Percentiles rank a stretch among this genome's conserved stretches.
Evolutionary conservation across 2,113 vertebrate genomes (phyloP).

Genomic region (Atrichornis clamosus): DNA sequence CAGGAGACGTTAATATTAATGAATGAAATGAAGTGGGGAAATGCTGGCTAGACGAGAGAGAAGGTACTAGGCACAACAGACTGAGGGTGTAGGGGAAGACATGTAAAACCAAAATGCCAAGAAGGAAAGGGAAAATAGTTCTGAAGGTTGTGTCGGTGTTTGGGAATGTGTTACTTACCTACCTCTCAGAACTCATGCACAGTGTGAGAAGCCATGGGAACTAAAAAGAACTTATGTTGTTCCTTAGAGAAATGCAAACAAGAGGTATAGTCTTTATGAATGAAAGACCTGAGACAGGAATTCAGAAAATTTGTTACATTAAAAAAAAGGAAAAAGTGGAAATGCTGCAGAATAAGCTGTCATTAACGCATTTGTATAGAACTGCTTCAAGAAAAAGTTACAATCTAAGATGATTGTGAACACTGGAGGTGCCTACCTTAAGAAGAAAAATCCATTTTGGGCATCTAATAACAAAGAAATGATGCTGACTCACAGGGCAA

Average conservation of each 20-base stretch:
- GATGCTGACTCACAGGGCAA: background rate
- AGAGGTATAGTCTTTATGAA: background rate
- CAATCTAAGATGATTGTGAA: background rate
- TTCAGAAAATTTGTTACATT: background rate
- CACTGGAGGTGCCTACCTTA: background rate
- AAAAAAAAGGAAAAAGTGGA: background rate
- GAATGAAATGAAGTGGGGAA: background rate
- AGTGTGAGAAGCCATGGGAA: background rate
- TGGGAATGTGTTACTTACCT: background rate
- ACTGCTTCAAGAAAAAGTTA: background rate
- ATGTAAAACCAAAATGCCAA: background rate
- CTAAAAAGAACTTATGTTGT: background rate
- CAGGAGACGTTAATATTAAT: background rate
- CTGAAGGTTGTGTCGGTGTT: background rate
- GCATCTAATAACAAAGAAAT: background rate
- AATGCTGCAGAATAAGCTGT: background rate
- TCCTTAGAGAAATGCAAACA: background rate
- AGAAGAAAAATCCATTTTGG: background rate
- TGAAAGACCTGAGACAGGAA: background rate
- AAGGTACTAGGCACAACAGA: background rate
- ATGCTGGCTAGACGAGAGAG: background rate
- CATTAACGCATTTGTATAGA: fast-evolving
- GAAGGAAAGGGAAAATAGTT: background rate
- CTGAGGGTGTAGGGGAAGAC: background rate
- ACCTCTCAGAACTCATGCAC: background rate